Base-by-base conservation (phyloP, 1,140 invertebrate species). In the Drosophila teissieri region DNA sequence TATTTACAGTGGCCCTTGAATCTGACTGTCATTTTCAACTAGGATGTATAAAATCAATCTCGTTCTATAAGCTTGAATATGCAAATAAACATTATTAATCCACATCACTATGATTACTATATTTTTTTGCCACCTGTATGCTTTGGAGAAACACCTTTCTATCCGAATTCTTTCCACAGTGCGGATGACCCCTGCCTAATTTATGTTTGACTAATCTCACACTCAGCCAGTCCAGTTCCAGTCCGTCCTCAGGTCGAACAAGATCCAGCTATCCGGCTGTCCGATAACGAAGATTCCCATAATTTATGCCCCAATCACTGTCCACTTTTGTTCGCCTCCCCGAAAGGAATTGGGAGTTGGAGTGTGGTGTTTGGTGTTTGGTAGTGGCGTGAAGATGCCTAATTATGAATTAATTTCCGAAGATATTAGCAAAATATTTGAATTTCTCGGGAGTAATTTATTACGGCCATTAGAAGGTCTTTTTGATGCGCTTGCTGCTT, bases 331-430 rank as follows among this genome's bases (percentile, higher is more conserved):
- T 73, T 42, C 15, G 72, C 48, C 37, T 36, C 42, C 54, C 64
- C 27, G 17, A 42, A 19, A 49, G 40, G 39, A 17, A 54, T 37
- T 17, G 60, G 56, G 42, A 70, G 14, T 39, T 37, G 36, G 67
- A 24, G 4, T 24, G 37, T 68, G 40, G 31, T 31, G 34, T 40
- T 58, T 45, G 61, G 51, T 60, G 73, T 37, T 40, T 70, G 60
- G 51, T 39, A 48, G 36, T 45, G 67, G 76, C 70, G 55, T 68
- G 48, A 61, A 67, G 52, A 64, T 82, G 83, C 70, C 62, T 83
- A 86, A 83, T 86, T 88, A 86, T 76, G 53, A 68, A 78, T 88
- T 83, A 76, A 88, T 86, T 86, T 79, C 58, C 37, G 52, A 48
- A 68, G 73, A 55, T 70, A 82, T 88, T 88, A 67, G 80, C 68